Percentiles rank a stretch among this genome's conserved stretches.
Conservation (phyloP, 1,140 invertebrate species). For the Dreissena rostriformis region DNA sequence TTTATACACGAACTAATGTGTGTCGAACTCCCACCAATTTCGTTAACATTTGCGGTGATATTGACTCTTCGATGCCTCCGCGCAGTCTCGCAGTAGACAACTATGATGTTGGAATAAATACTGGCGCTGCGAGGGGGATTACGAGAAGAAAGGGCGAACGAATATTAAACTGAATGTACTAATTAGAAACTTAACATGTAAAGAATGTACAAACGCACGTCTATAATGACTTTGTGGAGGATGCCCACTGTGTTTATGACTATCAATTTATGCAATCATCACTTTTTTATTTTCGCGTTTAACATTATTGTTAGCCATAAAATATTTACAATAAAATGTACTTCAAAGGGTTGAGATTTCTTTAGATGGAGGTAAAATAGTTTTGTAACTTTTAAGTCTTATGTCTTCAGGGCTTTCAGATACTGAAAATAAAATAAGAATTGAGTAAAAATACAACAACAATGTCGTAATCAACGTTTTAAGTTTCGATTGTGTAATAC, state of each 20-base stretch:
- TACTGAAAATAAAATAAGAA: too few species aligned
- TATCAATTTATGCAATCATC: conserved; percentile 50
- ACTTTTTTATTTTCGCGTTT: background rate
- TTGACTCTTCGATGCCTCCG: conserved; percentile 41
- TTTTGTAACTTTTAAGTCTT: too few species aligned
- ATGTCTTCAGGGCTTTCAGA: too few species aligned
- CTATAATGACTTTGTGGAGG: conserved; percentile 42
- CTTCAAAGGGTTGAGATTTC: too few species aligned
- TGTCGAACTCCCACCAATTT: conserved; percentile 52
- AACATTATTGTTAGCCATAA: too few species aligned
- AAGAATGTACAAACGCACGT: conserved; percentile 46
- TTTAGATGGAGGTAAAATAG: too few species aligned
- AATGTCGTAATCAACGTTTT: too few species aligned
- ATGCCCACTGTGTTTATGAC: conserved; percentile 38
- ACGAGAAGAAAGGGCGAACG: conserved; percentile 48
- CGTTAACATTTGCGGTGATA: conserved; percentile 52
- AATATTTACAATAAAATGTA: too few species aligned
- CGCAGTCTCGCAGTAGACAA: conserved; percentile 50
- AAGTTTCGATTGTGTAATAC: too few species aligned
- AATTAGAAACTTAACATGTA: conserved; percentile 58
- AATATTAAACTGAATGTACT: conserved; percentile 53
- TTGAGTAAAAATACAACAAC: too few species aligned
- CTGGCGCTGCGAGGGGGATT: conserved; percentile 48
- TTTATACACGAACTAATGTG: conserved; percentile 43
- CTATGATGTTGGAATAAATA: conserved; percentile 35